phyloP scores from a whole-genome alignment of 2,888 invertebrate genomes.

The Rhingia rostrata region DNA sequence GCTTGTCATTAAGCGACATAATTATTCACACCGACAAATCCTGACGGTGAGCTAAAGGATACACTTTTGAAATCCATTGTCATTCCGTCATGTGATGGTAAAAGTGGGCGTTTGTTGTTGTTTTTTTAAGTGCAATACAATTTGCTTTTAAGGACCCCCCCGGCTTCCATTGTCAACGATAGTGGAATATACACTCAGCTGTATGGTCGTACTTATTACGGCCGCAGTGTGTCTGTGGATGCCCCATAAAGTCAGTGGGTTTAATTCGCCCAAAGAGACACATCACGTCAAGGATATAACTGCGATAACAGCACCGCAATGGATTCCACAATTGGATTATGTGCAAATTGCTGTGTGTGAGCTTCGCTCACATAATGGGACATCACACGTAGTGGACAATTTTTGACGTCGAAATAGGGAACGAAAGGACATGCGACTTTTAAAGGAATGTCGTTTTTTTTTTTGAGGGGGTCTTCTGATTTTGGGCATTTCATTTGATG shows the following conservation, averaged over 20 bases:
- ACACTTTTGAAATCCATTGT: slow-evolving; percentile 35
- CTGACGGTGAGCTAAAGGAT: slow-evolving; percentile 3
- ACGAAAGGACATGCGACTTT: slow-evolving; percentile 10
- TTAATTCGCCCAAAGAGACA: slow-evolving; percentile 45
- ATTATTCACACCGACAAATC: slow-evolving; percentile 51
- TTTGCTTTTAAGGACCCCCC: slow-evolving; percentile 17
- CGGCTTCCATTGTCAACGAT: slow-evolving; percentile 9
- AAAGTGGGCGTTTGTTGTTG: not conserved
- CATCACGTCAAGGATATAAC: slow-evolving; percentile 45
- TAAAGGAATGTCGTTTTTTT: not conserved
- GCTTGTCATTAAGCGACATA: slow-evolving; percentile 30
- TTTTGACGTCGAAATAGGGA: not conserved
- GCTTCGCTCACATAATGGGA: slow-evolving; percentile 14
- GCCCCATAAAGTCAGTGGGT: slow-evolving; percentile 38
- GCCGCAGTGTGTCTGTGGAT: slow-evolving; percentile 1
- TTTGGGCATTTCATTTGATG: too few relatives aligned
- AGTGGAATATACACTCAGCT: slow-evolving; percentile 9
- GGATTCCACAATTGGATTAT: slow-evolving; percentile 57
- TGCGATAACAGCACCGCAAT: slow-evolving; percentile 45
- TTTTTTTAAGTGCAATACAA: slow-evolving; percentile 24
- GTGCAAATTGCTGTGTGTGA: slow-evolving; percentile 52
- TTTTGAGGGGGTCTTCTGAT: too few relatives aligned
- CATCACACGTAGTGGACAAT: slow-evolving; percentile 35
- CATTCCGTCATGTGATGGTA: slow-evolving; percentile 20
- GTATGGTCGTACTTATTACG: not conserved